Conservation (phyloP, 2,113 vertebrate genomes). For the Nesospiza acunhae region DNA sequence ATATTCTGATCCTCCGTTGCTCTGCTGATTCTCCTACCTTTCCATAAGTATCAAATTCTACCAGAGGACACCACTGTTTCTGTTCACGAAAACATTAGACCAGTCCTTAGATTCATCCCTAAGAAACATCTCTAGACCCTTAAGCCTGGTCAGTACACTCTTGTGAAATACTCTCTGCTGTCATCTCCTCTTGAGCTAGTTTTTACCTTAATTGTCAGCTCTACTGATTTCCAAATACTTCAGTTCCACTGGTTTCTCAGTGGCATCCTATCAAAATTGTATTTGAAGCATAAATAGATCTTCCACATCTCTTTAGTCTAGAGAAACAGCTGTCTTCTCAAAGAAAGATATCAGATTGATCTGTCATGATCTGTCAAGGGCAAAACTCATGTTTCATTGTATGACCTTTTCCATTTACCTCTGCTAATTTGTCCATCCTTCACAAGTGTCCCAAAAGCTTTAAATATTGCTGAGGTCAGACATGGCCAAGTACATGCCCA, state of each 20-base stretch:
- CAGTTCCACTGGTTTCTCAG: background rate
- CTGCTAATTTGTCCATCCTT: conserved; percentile 12
- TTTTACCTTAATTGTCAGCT: background rate
- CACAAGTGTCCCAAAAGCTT: conserved; percentile 9
- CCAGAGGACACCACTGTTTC: background rate
- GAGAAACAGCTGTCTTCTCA: background rate
- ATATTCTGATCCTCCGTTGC: background rate
- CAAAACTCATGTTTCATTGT: background rate
- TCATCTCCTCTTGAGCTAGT: background rate
- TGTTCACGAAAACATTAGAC: background rate
- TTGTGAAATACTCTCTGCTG: background rate
- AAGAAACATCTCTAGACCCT: background rate
- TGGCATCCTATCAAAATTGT: background rate
- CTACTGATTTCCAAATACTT: background rate
- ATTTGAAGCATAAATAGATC: background rate
- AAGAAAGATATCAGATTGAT: background rate
- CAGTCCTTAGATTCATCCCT: background rate
- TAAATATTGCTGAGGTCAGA: conserved; percentile 20
- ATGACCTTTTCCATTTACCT: conserved; percentile 7
- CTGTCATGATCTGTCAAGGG: background rate
- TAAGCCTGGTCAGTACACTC: background rate
- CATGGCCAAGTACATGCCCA: background rate
- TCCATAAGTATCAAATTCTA: background rate
- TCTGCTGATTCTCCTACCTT: background rate
- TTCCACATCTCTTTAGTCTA: background rate